A percentile compares a stretch with the other conserved stretches of the same genome.
Evolutionary conservation across 2,888 invertebrate species (phyloP).

Genomic region (Drosophila silvestris): DNA sequence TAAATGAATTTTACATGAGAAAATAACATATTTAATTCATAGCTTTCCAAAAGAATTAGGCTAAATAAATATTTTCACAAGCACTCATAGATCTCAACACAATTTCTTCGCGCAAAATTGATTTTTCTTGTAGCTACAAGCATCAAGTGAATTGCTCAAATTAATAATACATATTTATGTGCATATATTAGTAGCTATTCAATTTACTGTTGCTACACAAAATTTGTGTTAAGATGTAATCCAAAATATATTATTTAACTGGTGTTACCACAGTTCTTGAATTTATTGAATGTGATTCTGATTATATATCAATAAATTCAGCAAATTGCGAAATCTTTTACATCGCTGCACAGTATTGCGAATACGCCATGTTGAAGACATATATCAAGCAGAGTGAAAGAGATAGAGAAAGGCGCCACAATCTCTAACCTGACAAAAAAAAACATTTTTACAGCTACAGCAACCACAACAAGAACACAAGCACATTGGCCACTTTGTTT

Average conservation of each 20-base stretch:
- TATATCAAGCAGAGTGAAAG: neutral
- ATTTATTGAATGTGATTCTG: neutral
- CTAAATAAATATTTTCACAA: neutral
- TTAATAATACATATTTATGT: neutral
- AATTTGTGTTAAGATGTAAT: neutral
- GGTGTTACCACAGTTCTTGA: neutral
- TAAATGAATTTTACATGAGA: neutral
- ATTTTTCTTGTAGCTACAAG: neutral
- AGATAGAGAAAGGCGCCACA: neutral
- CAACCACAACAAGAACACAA: constrained; percentile 16
- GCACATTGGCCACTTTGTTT: constrained; percentile 38
- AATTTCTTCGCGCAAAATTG: neutral
- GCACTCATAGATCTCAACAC: neutral
- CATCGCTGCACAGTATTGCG: neutral
- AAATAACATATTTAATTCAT: neutral
- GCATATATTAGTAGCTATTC: neutral
- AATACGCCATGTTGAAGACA: constrained; percentile 21
- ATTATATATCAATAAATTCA: neutral
- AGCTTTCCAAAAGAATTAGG: neutral
- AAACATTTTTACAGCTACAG: constrained; percentile 20
- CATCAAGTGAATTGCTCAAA: neutral
- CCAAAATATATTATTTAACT: neutral
- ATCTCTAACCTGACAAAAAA: constrained; percentile 7
- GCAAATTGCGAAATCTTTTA: constrained; percentile 1
- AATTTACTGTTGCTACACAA: neutral